These are phyloP conservation scores for Caenorhabditis becei DNA, from an alignment of 2,888 invertebrate genomes.

Conservation along the genomic window DNA sequence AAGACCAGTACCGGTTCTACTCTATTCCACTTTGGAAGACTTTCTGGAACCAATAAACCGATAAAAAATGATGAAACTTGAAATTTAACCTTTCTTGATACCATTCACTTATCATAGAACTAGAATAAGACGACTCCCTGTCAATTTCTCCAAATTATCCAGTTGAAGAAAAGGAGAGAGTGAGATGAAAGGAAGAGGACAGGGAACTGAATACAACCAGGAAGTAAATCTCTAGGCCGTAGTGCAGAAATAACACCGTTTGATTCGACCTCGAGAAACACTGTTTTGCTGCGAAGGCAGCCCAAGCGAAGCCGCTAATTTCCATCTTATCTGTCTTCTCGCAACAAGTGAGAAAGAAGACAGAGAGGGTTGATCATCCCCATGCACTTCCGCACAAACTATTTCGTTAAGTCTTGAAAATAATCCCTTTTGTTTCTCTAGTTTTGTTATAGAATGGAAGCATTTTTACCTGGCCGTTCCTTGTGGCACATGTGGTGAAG, in stretches of 20 bases:
- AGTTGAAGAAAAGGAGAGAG: not conserved
- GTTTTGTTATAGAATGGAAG: not conserved
- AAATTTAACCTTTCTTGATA: slow-evolving; percentile 39
- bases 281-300: slow-evolving; percentile 45
- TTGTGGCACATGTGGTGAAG: slow-evolving; percentile 75
- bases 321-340: slow-evolving; percentile 44
- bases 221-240: slow-evolving; percentile 40
- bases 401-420: not conserved
- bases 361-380: slow-evolving; percentile 11
- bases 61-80: not conserved
- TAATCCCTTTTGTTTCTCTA: not conserved
- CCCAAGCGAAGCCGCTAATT: slow-evolving; percentile 56
- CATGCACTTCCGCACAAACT: slow-evolving; percentile 16
- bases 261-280: slow-evolving; percentile 60
- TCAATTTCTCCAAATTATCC: slow-evolving; percentile 27
- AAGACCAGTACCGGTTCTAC: not conserved
- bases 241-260: slow-evolving; percentile 54
- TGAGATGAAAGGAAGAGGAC: slow-evolving; percentile 10
- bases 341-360: slow-evolving; percentile 14
- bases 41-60: not conserved
- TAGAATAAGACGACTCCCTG: slow-evolving; percentile 30
- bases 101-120: slow-evolving; percentile 58
- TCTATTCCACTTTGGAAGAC: not conserved
- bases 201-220: slow-evolving; percentile 49
- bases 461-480: slow-evolving; percentile 61